phyloP scores from a whole-genome alignment of 2,888 invertebrate genomes.

The Neoascia interrupta region DNA sequence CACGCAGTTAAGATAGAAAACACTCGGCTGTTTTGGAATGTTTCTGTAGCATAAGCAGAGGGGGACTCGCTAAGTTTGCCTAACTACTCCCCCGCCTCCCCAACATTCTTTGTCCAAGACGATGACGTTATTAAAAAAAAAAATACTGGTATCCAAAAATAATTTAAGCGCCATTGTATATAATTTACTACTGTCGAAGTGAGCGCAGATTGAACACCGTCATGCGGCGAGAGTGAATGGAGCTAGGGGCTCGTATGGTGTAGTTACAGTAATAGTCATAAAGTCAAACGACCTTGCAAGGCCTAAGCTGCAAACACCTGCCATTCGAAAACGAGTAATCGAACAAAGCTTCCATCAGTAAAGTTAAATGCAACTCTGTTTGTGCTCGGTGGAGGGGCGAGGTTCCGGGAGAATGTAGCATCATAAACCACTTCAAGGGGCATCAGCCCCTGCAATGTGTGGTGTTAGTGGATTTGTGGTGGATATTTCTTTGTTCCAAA shows the following conservation, averaged over 20 bases:
- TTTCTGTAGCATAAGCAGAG: too few species aligned
- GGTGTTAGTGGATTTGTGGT: conserved; percentile 14
- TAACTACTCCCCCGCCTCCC: too few species aligned
- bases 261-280: conserved; percentile 17
- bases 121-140: too few species aligned
- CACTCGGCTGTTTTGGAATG: too few species aligned
- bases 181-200: too few species aligned
- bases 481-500: conserved; percentile 33
- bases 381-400: too few species aligned
- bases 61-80: too few species aligned
- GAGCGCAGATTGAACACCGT: too few species aligned
- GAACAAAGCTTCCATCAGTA: conserved; percentile 22
- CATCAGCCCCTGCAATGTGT: conserved; percentile 46
- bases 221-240: neutral
- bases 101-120: too few species aligned
- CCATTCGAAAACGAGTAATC: conserved; percentile 17
- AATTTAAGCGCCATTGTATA: too few species aligned
- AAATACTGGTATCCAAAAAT: too few species aligned
- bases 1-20: too few species aligned
- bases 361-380: conserved; percentile 1
- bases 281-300: conserved; percentile 62
- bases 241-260: neutral
- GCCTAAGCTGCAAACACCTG: conserved; percentile 56
- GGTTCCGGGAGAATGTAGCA: neutral
- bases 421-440: conserved; percentile 46